Conservation (phyloP, 2,888 invertebrate species). For the Limenitis camilla region DNA sequence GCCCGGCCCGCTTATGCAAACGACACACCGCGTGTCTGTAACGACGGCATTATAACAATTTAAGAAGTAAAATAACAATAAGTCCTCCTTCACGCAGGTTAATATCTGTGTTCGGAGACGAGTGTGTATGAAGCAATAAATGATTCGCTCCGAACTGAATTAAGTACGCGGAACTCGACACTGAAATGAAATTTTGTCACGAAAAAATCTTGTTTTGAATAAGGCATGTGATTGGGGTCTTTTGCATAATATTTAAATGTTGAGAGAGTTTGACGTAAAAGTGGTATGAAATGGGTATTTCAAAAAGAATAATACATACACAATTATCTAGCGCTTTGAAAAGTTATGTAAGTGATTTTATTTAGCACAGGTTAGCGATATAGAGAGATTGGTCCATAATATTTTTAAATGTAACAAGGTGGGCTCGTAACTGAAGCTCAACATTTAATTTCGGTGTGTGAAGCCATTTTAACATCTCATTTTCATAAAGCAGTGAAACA, state of each 20-base stretch:
- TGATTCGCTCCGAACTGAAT: slow-evolving; percentile 3
- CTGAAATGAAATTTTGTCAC: slow-evolving; percentile 13
- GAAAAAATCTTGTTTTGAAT: slow-evolving; percentile 10
- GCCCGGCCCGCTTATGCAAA: slow-evolving; percentile 61
- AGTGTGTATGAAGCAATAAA: slow-evolving; percentile 14
- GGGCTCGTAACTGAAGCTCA: slow-evolving; percentile 17
- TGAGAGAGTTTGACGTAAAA: slow-evolving; percentile 5
- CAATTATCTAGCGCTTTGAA: neutral
- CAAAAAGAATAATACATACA: slow-evolving; percentile 7
- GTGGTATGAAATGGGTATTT: slow-evolving; percentile 8
- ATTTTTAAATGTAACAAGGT: slow-evolving; percentile 14
- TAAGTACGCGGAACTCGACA: neutral
- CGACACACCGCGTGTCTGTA: slow-evolving; percentile 61
- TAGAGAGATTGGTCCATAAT: slow-evolving; percentile 3
- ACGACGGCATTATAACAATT: slow-evolving; percentile 68
- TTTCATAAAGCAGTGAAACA: slow-evolving; percentile 51
- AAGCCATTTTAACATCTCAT: slow-evolving; percentile 53
- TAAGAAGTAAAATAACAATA: slow-evolving; percentile 71
- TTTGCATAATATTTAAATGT: slow-evolving; percentile 13
- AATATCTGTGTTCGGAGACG: slow-evolving; percentile 17
- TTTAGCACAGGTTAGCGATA: neutral
- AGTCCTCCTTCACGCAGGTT: slow-evolving; percentile 37
- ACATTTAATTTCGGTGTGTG: slow-evolving; percentile 30
- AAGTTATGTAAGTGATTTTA: slow-evolving; percentile 2
- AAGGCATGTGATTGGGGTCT: slow-evolving; percentile 7